These are phyloP conservation scores for Mycalesis mineus DNA, from an alignment of 2,888 invertebrate species.

Conservation along the genomic window DNA sequence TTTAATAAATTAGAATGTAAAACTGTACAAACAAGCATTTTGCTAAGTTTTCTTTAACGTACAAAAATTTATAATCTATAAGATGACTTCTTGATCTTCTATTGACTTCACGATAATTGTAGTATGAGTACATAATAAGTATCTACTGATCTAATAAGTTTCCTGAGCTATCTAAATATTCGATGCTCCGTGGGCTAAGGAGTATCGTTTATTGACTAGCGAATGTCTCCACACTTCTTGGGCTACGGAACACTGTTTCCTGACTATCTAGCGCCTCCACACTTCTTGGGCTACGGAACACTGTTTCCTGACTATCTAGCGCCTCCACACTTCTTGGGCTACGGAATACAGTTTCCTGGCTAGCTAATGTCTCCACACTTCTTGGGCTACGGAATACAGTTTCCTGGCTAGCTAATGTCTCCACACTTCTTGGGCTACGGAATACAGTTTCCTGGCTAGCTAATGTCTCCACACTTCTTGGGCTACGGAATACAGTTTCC, in stretches of 20 bases:
- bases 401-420: slow-evolving; percentile 4
- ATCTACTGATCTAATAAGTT: background rate
- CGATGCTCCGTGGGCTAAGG: slow-evolving; percentile 10
- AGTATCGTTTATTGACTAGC: background rate
- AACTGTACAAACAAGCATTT: too few relatives aligned
- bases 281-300: slow-evolving; percentile 5
- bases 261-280: slow-evolving; percentile 9
- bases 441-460: background rate
- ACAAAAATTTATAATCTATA: too few relatives aligned
- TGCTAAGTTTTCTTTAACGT: too few relatives aligned
- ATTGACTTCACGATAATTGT: too few relatives aligned
- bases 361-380: slow-evolving; percentile 13
- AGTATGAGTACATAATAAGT: too few relatives aligned
- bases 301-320: background rate
- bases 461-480: slow-evolving; percentile 13
- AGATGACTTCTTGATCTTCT: too few relatives aligned
- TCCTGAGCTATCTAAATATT: slow-evolving; percentile 4
- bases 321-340: slow-evolving; percentile 12
- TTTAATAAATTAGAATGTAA: too few relatives aligned
- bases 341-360: background rate
- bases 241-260: slow-evolving; percentile 9
- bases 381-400: background rate
- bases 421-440: slow-evolving; percentile 23
- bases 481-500: background rate
- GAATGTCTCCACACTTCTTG: slow-evolving; percentile 20